These are phyloP conservation scores for Passer montanus DNA, from an alignment of 2,113 vertebrate genomes.

Conservation along the genomic window DNA sequence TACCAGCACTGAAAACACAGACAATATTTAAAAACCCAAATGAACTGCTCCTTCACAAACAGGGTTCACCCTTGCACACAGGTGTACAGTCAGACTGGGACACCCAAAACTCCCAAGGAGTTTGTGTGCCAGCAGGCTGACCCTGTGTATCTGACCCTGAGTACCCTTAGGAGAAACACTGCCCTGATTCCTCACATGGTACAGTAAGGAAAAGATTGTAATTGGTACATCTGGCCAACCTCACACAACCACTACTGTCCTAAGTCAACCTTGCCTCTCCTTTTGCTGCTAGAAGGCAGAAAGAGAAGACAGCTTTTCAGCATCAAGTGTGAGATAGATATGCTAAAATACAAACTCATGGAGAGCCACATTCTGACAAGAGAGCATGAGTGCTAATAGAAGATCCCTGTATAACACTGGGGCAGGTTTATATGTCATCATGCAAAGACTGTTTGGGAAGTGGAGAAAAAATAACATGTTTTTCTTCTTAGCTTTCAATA, in stretches of 20 bases:
- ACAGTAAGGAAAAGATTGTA: neutral
- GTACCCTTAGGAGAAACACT: neutral
- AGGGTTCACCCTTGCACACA: neutral
- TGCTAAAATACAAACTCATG: neutral
- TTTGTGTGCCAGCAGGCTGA: neutral
- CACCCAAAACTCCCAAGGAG: neutral
- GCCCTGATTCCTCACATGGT: neutral
- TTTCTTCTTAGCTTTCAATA: neutral
- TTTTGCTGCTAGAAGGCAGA: neutral
- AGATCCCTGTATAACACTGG: neutral
- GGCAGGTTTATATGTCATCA: neutral
- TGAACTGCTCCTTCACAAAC: neutral
- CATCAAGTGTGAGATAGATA: neutral
- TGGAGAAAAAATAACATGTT: neutral
- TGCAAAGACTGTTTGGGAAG: neutral
- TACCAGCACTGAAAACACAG: neutral
- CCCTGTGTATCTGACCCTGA: neutral
- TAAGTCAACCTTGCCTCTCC: neutral
- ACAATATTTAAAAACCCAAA: neutral
- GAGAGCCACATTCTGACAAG: neutral
- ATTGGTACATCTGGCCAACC: neutral
- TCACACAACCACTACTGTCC: neutral
- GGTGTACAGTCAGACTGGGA: neutral
- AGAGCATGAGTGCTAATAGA: neutral
- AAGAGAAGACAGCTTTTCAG: neutral